A percentile compares a stretch with the other conserved stretches of the same genome.
phyloP scores from a whole-genome alignment of 1,140 invertebrate species.

The Drosophila rhopaloa region DNA sequence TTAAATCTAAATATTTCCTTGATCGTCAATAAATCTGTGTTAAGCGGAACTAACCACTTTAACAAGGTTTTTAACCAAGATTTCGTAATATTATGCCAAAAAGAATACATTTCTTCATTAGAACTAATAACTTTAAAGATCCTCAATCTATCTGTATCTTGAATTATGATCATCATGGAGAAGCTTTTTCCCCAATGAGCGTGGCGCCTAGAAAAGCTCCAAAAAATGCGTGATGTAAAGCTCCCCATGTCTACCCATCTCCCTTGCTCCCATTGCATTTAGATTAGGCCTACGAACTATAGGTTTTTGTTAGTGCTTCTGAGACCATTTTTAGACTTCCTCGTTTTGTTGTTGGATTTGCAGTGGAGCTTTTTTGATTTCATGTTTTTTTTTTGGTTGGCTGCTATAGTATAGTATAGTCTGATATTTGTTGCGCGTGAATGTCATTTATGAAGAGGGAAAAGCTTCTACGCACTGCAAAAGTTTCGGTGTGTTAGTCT shows the following conservation, averaged over 20 bases:
- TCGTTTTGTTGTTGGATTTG: conserved; percentile 64
- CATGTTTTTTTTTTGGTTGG: conserved; percentile 22
- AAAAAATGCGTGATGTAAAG: conserved; percentile 38
- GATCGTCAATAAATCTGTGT: conserved; percentile 1
- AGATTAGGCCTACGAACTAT: conserved; percentile 18
- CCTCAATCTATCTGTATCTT: conserved; percentile 1
- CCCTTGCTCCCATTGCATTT: conserved; percentile 19
- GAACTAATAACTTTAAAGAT: neutral
- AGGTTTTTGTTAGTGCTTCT: conserved; percentile 29
- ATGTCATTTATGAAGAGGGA: conserved; percentile 75
- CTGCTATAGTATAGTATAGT: conserved; percentile 13
- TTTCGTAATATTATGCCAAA: neutral
- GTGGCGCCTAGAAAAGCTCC: conserved; percentile 35
- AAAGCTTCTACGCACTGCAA: conserved; percentile 77
- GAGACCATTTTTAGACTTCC: conserved; percentile 75
- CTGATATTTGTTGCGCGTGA: conserved; percentile 78
- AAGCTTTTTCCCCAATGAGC: conserved; percentile 24
- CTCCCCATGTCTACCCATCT: conserved; percentile 13
- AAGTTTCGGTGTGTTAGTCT: conserved; percentile 23
- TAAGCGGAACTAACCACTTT: too few species aligned
- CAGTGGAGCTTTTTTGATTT: conserved; percentile 72
- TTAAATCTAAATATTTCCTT: neutral
- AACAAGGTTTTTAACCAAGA: neutral
- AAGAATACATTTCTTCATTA: neutral
- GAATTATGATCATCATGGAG: conserved; percentile 27